These are phyloP conservation scores for Sphaeridia pumilis DNA, from an alignment of 2,888 invertebrate species.

Conservation along the genomic window DNA sequence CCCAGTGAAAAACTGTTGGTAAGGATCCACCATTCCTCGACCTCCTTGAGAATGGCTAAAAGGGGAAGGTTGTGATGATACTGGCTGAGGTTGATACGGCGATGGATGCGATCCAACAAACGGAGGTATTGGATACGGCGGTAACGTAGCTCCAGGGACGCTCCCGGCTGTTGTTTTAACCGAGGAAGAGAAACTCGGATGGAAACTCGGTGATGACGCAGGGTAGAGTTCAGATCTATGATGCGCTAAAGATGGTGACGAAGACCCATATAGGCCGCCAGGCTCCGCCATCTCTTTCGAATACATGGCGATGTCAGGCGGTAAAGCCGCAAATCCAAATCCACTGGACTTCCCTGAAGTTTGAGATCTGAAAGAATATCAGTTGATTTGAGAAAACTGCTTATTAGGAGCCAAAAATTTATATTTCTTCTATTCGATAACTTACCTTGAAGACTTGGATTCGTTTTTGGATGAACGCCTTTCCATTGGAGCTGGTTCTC, in stretches of 20 bases:
- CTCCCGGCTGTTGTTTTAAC: constrained; percentile 24
- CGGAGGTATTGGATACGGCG: constrained; percentile 29
- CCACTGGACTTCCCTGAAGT: constrained; percentile 10
- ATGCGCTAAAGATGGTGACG: constrained; percentile 31
- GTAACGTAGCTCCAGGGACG: constrained; percentile 22
- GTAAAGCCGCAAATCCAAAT: constrained; percentile 53
- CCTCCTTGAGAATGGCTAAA: constrained; percentile 30
- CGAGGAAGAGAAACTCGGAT: constrained; percentile 27
- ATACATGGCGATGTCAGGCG: constrained; percentile 31
- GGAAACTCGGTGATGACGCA: constrained; percentile 29
- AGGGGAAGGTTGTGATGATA: constrained; percentile 29
- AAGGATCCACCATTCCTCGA: constrained; percentile 31
- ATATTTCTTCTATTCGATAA: too few species aligned
- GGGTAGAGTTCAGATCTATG: constrained; percentile 32
- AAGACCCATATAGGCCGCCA: constrained; percentile 22
- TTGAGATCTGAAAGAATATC: constrained; percentile 4
- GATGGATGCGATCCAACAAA: constrained; percentile 32
- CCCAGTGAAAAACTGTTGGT: constrained; percentile 33
- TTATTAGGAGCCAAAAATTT: background rate
- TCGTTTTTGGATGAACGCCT: constrained; percentile 18
- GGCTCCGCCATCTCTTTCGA: constrained; percentile 33
- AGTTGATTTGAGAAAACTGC: too few species aligned
- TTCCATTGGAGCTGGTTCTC: constrained; percentile 1
- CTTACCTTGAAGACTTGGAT: constrained; percentile 20
- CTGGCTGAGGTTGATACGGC: constrained; percentile 33